Evolutionary conservation across 1,140 invertebrate species (phyloP), one percentile per base, ranked within the genome.

Genomic region (Oppia nitens): DNA sequence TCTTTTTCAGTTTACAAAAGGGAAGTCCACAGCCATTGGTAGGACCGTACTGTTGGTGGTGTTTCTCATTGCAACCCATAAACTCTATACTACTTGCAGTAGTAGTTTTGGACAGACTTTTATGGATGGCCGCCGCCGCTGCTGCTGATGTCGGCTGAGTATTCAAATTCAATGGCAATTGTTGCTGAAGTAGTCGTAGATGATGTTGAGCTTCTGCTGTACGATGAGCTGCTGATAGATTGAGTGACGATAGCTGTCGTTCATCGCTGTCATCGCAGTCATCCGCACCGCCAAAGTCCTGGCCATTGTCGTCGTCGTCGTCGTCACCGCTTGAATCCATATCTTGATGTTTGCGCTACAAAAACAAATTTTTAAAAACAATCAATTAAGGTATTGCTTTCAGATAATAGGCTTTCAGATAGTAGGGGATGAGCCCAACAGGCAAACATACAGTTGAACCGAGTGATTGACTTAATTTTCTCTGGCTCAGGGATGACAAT

Each of bases 1-100:
- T 81, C 53, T 85, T 76, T 68, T 89, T 89, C 47, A 88, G 73
- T 69, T 89, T 89, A 70, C 86, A 89, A 68, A 88, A 88, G 9
- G 85, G 84, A 24, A 84, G 74, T 32, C 82, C 81, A 71, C 85
- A 89, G 60, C 81, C 81, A 53, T 80, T 75, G 53, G 82, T 79
- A 0, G 76, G 76, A 0, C 77, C 75, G 61, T 77, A 66, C 14
- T 54, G 53, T 23, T 59, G 51, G 29, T 60, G 57, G 47, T 61
- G 60, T 55, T 61, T 64, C 47, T 64, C 63, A 23, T 48, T 54
- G 29, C 49, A 1, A 2, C 21, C 21, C 17, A 14, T 17, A 24
- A 20, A 4, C 4, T 14, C 9, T 6, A 23, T 23, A 49, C 14
- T 23, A 9, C 20, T 51, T 23, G 49, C 12, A 1, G 12, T 51